Evolutionary conservation across 2,888 invertebrate species (phyloP), one percentile per base, ranked within the genome.

Genomic region (Empis stercorea): DNA sequence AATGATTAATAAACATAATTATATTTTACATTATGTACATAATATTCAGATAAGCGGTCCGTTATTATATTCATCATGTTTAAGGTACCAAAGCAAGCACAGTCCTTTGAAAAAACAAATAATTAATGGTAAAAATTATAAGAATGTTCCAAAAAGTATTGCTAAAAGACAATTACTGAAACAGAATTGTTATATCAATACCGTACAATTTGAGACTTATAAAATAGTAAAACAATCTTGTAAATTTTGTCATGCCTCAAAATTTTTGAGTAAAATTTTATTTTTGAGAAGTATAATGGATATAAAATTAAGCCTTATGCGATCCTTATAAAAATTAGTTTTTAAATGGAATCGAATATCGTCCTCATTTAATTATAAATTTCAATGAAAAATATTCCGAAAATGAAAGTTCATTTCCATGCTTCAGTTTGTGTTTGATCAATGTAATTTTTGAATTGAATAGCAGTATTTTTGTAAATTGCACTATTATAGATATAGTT

Each of bases 81-180:
- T 46, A 9, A n/a, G 42, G 4, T 46, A 40, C n/a, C 41, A 46
- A 46, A 46, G 46, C 20, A 46, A 46, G 20, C 46, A 46, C 27
- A 46, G 46, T 34, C n/a, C 14, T 4, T 41, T 46, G 17, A 46
- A 46, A 15, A 11, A 16, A 14, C 46, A 46, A 42, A 27, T 46
- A 20, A 27, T 46, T 13, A 20, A 10, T 11, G 27, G 32, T 15
- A 30, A 30, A 10, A 47, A 47, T 34, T 47, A 43, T 43, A 47
- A 47, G 39, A 47, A 47, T 34, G 15, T 47, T 15, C 43, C 44
- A 14, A 47, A 39, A 30, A 46, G 46, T 42, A 23, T 46, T 10
- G 43, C 20, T 4, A 47, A 47, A 36, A 11, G 43, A 27, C 47
- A 47, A 47, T n/a, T 13, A 30, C 32, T 43, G 14, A 14, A 14